Evolutionary conservation across 2,113 vertebrate species (phyloP).

Genomic region (Paraplagusia blochii): DNA sequence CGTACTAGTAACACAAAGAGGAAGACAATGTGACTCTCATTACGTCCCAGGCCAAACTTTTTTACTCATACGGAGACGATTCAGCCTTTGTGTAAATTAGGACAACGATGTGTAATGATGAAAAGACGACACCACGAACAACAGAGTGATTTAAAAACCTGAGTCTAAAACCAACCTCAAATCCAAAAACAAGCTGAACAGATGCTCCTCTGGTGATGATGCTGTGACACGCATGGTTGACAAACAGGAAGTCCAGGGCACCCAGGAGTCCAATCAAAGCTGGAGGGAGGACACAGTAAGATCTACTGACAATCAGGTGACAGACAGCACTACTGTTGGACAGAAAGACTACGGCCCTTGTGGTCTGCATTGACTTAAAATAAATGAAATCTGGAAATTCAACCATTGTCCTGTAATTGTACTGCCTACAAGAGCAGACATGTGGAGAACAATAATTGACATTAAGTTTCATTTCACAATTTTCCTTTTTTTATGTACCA

Average conservation of each 20-base stretch:
- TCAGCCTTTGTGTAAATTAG: too few species aligned
- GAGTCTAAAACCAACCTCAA: conserved; percentile 78
- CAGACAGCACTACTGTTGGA: neutral
- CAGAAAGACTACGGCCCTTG: too few species aligned
- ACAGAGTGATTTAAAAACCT: too few species aligned
- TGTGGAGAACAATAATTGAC: conserved; percentile 30
- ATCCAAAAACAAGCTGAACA: conserved; percentile 95
- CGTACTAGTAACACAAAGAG: conserved; percentile 77
- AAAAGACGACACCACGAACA: too few species aligned
- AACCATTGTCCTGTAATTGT: neutral
- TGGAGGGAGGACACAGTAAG: conserved; percentile 45
- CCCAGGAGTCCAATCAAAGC: conserved; percentile 87
- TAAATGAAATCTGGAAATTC: too few species aligned
- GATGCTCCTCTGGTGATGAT: conserved; percentile 93
- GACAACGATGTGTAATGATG: too few species aligned
- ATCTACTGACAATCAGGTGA: neutral
- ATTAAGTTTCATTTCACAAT: conserved; percentile 26
- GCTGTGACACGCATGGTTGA: conserved; percentile 93
- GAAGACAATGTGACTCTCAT: neutral
- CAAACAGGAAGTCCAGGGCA: conserved; percentile 88
- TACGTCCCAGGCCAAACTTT: too few species aligned
- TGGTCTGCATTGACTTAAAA: too few species aligned
- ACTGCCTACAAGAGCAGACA: conserved; percentile 3
- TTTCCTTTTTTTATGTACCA: too few species aligned
- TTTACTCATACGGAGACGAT: too few species aligned